These are phyloP conservation scores for Brotula barbata DNA, from an alignment of 2,797 vertebrate species.

Conservation along the genomic window DNA sequence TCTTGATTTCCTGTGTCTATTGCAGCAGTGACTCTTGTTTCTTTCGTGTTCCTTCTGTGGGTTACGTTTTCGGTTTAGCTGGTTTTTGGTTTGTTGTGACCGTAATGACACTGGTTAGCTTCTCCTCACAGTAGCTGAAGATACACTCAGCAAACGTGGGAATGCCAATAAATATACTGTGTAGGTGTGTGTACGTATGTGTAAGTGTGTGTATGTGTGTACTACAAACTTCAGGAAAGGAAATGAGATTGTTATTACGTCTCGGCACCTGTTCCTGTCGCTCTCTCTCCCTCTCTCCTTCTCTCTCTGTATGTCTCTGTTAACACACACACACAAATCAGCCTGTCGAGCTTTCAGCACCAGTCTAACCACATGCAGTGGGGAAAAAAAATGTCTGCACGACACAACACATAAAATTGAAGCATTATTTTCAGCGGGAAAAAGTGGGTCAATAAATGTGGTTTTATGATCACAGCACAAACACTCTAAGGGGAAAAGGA, in stretches of 20 bases:
- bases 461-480: constrained; percentile 61
- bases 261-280: constrained; percentile 71
- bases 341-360: constrained; percentile 43
- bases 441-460: constrained; percentile 61
- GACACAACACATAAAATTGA: constrained; percentile 50
- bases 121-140: too few species aligned
- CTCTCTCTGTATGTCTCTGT: too few species aligned
- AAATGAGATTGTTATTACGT: constrained; percentile 64
- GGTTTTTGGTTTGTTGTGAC: too few species aligned
- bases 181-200: too few species aligned
- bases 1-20: too few species aligned
- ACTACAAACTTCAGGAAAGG: constrained; percentile 43
- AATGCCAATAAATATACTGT: too few species aligned
- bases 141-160: too few species aligned
- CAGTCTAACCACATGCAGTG: constrained; percentile 39
- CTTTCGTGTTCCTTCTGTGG: too few species aligned
- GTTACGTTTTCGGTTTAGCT: too few species aligned
- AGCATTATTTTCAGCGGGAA: constrained; percentile 44
- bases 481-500: constrained; percentile 51
- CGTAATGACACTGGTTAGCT: too few species aligned
- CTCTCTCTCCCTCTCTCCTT: constrained; percentile 40
- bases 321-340: constrained; percentile 38
- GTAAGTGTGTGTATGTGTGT: too few species aligned
- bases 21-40: too few species aligned
- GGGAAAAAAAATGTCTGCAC: constrained; percentile 60